Conservation (phyloP, 2,113 vertebrate species). For the Atractosteus spatula region DNA sequence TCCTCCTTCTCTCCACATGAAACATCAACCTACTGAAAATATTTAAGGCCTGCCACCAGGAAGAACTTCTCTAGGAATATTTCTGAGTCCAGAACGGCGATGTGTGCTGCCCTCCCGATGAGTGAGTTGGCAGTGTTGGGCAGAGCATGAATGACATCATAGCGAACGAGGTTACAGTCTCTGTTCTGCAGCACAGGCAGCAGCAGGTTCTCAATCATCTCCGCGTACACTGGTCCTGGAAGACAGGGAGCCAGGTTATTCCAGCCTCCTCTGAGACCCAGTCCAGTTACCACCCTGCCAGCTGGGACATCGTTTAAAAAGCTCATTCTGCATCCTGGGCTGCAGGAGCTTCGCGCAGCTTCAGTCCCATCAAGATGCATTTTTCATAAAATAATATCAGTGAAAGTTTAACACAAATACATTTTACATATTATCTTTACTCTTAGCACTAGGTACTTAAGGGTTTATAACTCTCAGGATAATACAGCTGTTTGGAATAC, state of each 20-base stretch:
- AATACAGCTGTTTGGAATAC: too few species aligned
- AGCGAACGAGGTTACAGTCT: conserved; percentile 93
- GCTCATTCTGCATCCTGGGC: too few species aligned
- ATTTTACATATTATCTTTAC: too few species aligned
- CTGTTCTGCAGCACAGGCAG: conserved; percentile 91
- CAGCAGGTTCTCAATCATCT: conserved; percentile 98
- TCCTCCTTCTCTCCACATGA: conserved; percentile 42
- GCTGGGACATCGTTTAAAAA: too few species aligned
- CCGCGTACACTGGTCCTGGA: conserved; percentile 91
- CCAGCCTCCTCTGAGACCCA: too few species aligned
- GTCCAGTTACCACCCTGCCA: too few species aligned
- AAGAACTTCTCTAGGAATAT: conserved; percentile 99
- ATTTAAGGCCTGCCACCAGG: conserved; percentile 93
- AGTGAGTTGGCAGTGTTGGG: conserved; percentile 97
- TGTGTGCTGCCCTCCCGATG: conserved; percentile 95
- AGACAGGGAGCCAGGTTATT: conserved; percentile 24
- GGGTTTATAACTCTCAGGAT: too few species aligned
- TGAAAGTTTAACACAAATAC: too few species aligned
- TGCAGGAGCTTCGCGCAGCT: too few species aligned
- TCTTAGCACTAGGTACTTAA: too few species aligned
- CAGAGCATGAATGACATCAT: conserved; percentile 93
- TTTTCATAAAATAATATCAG: too few species aligned
- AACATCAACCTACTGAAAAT: conserved; percentile 83
- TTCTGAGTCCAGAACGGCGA: conserved; percentile 97
- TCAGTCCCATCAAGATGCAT: too few species aligned